Conservation (phyloP, 1,140 invertebrate species). For the Forficula auricularia region DNA sequence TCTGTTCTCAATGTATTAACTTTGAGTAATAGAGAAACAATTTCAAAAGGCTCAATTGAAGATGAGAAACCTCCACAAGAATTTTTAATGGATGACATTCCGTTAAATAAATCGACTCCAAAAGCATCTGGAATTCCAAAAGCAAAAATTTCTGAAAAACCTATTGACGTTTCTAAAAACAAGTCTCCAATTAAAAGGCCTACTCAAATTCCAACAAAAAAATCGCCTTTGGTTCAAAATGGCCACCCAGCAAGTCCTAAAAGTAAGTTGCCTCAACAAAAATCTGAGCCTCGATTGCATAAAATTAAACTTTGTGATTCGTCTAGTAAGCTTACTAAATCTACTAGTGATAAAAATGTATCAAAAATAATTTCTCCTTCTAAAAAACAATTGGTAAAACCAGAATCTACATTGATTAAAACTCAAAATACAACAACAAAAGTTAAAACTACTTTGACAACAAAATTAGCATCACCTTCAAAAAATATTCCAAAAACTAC, state of each 20-base stretch:
- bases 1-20: conserved; percentile 5
- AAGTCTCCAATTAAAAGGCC: background rate
- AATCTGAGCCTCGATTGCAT: too few relatives aligned
- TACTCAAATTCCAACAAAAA: conserved; percentile 1
- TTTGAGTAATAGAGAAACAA: background rate
- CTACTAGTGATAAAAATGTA: conserved; percentile 8
- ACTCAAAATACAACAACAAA: too few relatives aligned
- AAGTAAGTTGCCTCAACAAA: too few relatives aligned
- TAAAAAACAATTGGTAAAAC: conserved; percentile 7
- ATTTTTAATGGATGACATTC: conserved; percentile 16
- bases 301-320: too few relatives aligned
- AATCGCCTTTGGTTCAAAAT: background rate
- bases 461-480: too few relatives aligned
- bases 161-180: conserved; percentile 2
- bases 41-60: conserved; percentile 7
- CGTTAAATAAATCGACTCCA: background rate
- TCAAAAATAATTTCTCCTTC: conserved; percentile 1
- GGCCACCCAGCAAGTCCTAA: too few relatives aligned
- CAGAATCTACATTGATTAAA: background rate
- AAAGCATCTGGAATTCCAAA: background rate
- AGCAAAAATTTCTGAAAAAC: background rate
- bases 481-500: too few relatives aligned
- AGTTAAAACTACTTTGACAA: too few relatives aligned
- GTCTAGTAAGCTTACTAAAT: background rate
- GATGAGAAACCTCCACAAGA: conserved; percentile 19